Evolutionary conservation across 2,888 invertebrate genomes (phyloP).

Genomic region (Erpobdella octoculata): DNA sequence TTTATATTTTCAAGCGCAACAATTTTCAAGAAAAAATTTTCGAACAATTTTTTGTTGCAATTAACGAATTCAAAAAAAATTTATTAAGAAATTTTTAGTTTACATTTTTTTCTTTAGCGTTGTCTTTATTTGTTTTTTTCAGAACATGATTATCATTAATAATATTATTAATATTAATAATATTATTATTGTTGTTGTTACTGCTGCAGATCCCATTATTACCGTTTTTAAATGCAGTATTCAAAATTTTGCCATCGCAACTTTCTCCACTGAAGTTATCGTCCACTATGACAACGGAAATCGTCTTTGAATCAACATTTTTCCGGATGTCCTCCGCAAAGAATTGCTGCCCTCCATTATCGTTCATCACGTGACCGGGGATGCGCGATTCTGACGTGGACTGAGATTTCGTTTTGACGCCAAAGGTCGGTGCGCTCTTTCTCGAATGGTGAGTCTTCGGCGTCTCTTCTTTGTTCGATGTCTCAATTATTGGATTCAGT

Average conservation of each 20-base stretch:
- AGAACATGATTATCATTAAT: neutral
- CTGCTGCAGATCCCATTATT: neutral
- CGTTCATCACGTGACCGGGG: neutral
- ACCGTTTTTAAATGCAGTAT: too few species aligned
- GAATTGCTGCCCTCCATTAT: neutral
- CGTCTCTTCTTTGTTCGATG: neutral
- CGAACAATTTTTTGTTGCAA: too few species aligned
- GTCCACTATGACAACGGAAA: neutral
- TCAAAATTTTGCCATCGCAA: too few species aligned
- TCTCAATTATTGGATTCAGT: neutral
- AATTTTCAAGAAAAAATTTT: too few species aligned
- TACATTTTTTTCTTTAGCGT: neutral
- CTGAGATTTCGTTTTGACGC: neutral
- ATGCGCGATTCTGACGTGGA: too few species aligned
- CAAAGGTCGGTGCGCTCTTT: neutral
- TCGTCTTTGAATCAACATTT: neutral
- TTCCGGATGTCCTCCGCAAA: neutral
- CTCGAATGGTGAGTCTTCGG: neutral
- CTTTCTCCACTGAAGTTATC: neutral
- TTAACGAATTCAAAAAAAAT: too few species aligned
- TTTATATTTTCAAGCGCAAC: too few species aligned
- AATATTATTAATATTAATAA: neutral
- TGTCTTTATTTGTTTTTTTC: slow-evolving; percentile 5
- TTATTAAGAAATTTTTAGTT: too few species aligned
- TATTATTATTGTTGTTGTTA: neutral